phyloP scores from a whole-genome alignment of 1,140 invertebrate genomes.

The Contarinia nasturtii region DNA sequence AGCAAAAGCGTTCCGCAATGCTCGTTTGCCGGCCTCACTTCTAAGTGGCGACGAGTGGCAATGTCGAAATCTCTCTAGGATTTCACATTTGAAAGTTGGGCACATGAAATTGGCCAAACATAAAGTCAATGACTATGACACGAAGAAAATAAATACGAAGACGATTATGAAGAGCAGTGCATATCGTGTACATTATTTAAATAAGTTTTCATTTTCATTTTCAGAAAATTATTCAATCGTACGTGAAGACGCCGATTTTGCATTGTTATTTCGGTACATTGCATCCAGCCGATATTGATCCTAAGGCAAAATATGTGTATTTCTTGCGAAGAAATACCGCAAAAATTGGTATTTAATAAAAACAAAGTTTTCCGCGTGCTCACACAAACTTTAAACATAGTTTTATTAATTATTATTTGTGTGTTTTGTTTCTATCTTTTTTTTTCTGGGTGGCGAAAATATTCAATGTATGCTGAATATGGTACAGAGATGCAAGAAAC shows the following conservation, averaged over 20 bases:
- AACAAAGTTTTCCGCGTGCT: no score
- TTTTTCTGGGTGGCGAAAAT: not conserved
- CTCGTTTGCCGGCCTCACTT: no score
- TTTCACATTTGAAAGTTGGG: not conserved
- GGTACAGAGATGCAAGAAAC: slow-evolving; percentile 19
- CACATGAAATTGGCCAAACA: not conserved
- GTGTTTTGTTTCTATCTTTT: not conserved
- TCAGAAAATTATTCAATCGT: slow-evolving; percentile 21
- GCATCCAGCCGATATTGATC: slow-evolving; percentile 23
- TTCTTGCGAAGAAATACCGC: slow-evolving; percentile 40
- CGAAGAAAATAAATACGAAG: no score
- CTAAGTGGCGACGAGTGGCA: no score
- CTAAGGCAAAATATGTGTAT: slow-evolving; percentile 39
- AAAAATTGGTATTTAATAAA: slow-evolving; percentile 27
- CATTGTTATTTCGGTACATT: slow-evolving; percentile 43
- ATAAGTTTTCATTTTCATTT: slow-evolving; percentile 2
- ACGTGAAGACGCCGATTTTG: slow-evolving; percentile 38
- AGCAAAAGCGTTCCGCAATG: no score
- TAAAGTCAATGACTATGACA: no score
- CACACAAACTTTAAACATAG: not conserved
- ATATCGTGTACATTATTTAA: not conserved
- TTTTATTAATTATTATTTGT: not conserved
- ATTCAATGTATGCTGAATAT: no score
- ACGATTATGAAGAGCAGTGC: not conserved
- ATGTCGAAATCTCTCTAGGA: no score